Conservation (phyloP, 2,797 vertebrate genomes). For the Chanos chanos region DNA sequence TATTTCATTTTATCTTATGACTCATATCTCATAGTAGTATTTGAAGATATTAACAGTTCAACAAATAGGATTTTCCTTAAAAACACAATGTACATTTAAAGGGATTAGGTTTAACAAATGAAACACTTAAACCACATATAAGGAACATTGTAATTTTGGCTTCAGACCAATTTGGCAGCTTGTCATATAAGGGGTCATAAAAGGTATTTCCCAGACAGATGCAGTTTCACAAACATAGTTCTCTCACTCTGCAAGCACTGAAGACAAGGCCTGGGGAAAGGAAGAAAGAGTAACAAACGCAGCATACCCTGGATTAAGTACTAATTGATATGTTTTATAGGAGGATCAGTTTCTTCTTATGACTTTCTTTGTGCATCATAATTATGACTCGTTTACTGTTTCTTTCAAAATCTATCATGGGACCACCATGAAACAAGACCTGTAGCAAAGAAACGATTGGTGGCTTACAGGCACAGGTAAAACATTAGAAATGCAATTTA, state of each 20-base stretch:
- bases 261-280: background rate
- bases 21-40: slow-evolving; percentile 50
- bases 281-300: background rate
- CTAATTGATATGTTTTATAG: too few species aligned
- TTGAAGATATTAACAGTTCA: slow-evolving; percentile 65
- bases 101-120: slow-evolving; percentile 63
- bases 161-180: slow-evolving; percentile 68
- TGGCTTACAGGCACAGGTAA: slow-evolving; percentile 2
- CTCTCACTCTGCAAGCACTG: background rate
- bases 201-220: slow-evolving; percentile 43
- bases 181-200: slow-evolving; percentile 50
- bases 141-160: slow-evolving; percentile 58
- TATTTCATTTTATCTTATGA: too few species aligned
- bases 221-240: slow-evolving; percentile 14
- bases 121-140: slow-evolving; percentile 64
- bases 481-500: background rate
- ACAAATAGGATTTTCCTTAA: slow-evolving; percentile 61
- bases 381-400: too few species aligned
- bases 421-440: background rate
- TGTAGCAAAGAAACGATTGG: background rate
- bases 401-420: too few species aligned
- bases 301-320: too few species aligned
- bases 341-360: too few species aligned
- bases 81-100: slow-evolving; percentile 66
- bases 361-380: too few species aligned